phyloP scores from a whole-genome alignment of 2,797 vertebrate genomes.

The Scyliorhinus canicula region DNA sequence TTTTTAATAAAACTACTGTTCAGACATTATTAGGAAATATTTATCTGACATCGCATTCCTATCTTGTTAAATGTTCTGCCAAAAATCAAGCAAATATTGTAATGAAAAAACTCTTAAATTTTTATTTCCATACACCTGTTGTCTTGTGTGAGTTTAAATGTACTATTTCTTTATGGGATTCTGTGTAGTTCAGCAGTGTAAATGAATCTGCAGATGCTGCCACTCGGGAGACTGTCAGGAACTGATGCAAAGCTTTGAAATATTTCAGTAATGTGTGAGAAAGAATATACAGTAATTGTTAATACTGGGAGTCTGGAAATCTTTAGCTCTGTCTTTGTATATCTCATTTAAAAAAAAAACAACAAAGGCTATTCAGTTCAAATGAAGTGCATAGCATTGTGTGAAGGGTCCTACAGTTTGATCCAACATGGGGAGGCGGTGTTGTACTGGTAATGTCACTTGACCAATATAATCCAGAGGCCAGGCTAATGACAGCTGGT shows the following conservation, averaged over 20 bases:
- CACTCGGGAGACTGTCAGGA: background rate
- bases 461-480: too few relatives aligned
- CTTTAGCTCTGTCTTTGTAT: too few relatives aligned
- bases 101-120: background rate
- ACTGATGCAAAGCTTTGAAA: constrained; percentile 1
- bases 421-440: too few relatives aligned
- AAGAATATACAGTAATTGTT: background rate
- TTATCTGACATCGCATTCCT: background rate
- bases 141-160: background rate
- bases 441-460: too few relatives aligned
- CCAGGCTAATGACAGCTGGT: too few relatives aligned
- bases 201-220: constrained; percentile 1
- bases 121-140: constrained; percentile 13
- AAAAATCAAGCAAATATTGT: background rate
- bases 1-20: too few relatives aligned
- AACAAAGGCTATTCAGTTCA: too few relatives aligned
- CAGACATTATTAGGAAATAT: background rate
- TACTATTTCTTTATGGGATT: background rate
- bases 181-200: background rate
- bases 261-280: background rate
- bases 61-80: background rate
- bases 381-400: too few relatives aligned
- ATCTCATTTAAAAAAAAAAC: too few relatives aligned
- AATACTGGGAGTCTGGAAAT: too few relatives aligned
- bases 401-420: too few relatives aligned